phyloP scores from a whole-genome alignment of 2,797 vertebrate species.

The Macropodus opercularis region DNA sequence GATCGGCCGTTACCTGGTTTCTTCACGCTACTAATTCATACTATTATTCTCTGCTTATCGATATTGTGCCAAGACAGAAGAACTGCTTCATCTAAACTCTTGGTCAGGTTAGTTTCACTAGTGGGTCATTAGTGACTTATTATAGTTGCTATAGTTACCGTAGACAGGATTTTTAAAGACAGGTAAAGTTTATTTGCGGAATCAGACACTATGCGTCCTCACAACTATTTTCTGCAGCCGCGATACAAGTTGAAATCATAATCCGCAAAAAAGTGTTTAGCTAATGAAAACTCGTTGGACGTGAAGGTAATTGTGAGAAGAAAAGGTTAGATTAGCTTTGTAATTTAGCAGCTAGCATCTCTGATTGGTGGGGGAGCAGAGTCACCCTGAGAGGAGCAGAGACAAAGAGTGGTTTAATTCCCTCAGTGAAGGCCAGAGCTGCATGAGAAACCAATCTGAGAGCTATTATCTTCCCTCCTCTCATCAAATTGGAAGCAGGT shows the following conservation, averaged over 20 bases:
- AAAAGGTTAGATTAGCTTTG: constrained; percentile 55
- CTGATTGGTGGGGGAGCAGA: constrained; percentile 44
- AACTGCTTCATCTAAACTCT: background rate
- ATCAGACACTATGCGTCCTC: no score
- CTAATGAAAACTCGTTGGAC: constrained; percentile 39
- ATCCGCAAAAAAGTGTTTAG: constrained; percentile 7
- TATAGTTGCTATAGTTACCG: background rate
- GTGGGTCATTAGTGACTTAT: background rate
- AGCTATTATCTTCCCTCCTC: constrained; percentile 65
- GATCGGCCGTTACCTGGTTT: no score
- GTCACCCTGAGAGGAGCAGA: constrained; percentile 51
- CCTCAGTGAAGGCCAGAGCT: constrained; percentile 50
- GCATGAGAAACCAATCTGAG: constrained; percentile 58
- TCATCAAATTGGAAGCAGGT: constrained; percentile 68
- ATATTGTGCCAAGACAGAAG: no score
- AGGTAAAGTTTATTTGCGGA: background rate
- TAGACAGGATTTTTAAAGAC: background rate
- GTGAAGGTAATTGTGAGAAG: constrained; percentile 32
- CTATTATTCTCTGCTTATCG: no score
- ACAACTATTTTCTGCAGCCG: constrained; percentile 6
- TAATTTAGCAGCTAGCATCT: constrained; percentile 35
- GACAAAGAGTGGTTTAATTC: constrained; percentile 68
- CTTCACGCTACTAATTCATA: no score
- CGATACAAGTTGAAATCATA: constrained; percentile 10
- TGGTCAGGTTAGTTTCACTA: background rate